Conservation (phyloP, 2,888 invertebrate species). For the Hirtodrosophila confusa region DNA sequence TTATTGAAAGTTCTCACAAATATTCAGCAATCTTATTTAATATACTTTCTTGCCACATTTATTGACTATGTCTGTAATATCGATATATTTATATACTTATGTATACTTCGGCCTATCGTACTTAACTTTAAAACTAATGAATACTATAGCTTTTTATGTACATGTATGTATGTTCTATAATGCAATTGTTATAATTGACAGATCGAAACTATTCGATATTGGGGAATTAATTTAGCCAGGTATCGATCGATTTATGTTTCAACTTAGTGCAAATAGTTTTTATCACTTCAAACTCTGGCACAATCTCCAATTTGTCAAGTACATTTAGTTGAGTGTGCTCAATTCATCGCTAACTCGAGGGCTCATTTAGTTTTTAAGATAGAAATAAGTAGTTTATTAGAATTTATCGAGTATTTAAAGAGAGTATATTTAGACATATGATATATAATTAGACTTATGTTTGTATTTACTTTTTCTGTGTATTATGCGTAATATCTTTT, state of each 20-base stretch:
- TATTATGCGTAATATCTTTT: conserved; percentile 48
- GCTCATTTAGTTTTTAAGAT: conserved; percentile 16
- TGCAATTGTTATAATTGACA: conserved; percentile 20
- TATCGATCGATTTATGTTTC: conserved; percentile 2
- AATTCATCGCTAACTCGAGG: background rate
- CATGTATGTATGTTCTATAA: background rate
- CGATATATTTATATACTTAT: conserved; percentile 12
- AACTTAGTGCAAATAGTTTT: background rate
- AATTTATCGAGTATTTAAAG: background rate
- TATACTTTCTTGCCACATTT: no score
- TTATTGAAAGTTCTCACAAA: no score
- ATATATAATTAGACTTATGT: conserved; percentile 10
- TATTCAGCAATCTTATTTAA: no score
- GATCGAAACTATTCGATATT: conserved; percentile 40
- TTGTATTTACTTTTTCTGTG: conserved; percentile 23
- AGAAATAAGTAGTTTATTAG: conserved; percentile 9
- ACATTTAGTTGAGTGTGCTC: background rate
- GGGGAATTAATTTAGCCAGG: conserved; percentile 34
- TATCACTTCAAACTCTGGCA: background rate
- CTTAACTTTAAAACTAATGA: no score
- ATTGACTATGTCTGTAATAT: background rate
- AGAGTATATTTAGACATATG: background rate
- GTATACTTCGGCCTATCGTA: background rate
- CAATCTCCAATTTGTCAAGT: background rate
- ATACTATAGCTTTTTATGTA: background rate